Evolutionary conservation across 1,140 invertebrate genomes (phyloP).

Genomic region (Drosophila willistoni): DNA sequence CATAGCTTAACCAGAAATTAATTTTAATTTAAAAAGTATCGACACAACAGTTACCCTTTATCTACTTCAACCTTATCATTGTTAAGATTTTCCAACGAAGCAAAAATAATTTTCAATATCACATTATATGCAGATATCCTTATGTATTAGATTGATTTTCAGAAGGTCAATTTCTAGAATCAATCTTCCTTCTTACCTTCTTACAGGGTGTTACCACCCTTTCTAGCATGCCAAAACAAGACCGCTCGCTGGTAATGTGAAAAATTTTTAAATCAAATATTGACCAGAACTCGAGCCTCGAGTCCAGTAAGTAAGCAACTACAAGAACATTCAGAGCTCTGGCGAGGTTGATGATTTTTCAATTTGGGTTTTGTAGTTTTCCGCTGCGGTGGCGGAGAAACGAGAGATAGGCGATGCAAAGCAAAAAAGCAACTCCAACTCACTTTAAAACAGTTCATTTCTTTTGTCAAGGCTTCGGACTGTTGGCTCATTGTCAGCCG

Average conservation of each 20-base stretch:
- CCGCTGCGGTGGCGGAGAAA: slow-evolving; percentile 57
- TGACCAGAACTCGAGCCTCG: slow-evolving; percentile 50
- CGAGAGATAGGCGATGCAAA: background rate
- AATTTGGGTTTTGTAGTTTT: slow-evolving; percentile 81
- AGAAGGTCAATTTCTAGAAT: too few relatives aligned
- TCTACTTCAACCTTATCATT: too few relatives aligned
- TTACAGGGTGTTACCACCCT: background rate
- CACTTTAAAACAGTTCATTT: slow-evolving; percentile 82
- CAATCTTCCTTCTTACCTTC: too few relatives aligned
- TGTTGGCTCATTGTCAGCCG: slow-evolving; percentile 16
- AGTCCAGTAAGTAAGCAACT: slow-evolving; percentile 22
- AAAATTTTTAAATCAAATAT: slow-evolving; percentile 82
- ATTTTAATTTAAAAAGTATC: background rate
- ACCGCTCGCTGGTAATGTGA: slow-evolving; percentile 75
- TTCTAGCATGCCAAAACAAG: slow-evolving; percentile 33
- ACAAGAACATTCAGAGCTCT: slow-evolving; percentile 55
- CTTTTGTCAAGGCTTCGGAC: slow-evolving; percentile 72
- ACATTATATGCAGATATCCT: too few relatives aligned
- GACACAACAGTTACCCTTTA: slow-evolving; percentile 34
- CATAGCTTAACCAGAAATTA: slow-evolving; percentile 28
- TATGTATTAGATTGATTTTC: too few relatives aligned
- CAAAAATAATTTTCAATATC: too few relatives aligned
- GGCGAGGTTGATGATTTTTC: slow-evolving; percentile 79
- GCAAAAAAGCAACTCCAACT: background rate
- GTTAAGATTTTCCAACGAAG: too few relatives aligned